Base-by-base conservation (phyloP, 2,888 invertebrate genomes). In the Amphipyra tragopoginis region DNA sequence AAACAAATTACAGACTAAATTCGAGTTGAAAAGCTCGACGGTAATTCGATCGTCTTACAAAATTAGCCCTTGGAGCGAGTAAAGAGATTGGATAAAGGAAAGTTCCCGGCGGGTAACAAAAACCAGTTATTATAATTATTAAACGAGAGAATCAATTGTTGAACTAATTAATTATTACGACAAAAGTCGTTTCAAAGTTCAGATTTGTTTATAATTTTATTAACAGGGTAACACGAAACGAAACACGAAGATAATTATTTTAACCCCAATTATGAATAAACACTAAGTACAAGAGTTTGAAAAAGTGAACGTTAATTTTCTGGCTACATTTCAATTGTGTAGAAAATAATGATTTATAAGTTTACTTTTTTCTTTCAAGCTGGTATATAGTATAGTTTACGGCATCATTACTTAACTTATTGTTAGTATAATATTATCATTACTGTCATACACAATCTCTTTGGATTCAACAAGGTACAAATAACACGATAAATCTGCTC, bases 41-140 rank as follows among this genome's bases (percentile, higher is more conserved):
- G 88, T 85, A 90, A 89, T 88, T 86, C 80, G 85, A 89, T 87
- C 85, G 82, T 77, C 82, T 83, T 81, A 85, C 82, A 82, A 84
- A 88, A 90, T 78, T 69, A 69, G 68, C 63, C 48, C 69, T 68
- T 62, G 40, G 80, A 83, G 86, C 80, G 76, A 81, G 82, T 85
- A 86, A 87, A 84, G 76, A 86, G 83, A 81, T 77, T 79, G 81
- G 70, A 83, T 86, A 75, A 84, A 84, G 84, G 81, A 79, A 80
- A 79, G 52, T 69, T 70, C 50, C 34, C 50, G 42, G 13, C 29
- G 53, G 48, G 47, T 51, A 72, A 65, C 64, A 63, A 78, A 75
- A 70, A 72, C 71, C 60, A 73, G 65, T 75, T 72, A 72, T 68
- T 67, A 60, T 21, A 21, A 21, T 29, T 29, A 29, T 63, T 71